Percentiles rank a stretch among this genome's conserved stretches.
These are phyloP conservation scores for Notothenia coriiceps DNA, from an alignment of 2,113 vertebrate genomes.

Conservation along the genomic window DNA sequence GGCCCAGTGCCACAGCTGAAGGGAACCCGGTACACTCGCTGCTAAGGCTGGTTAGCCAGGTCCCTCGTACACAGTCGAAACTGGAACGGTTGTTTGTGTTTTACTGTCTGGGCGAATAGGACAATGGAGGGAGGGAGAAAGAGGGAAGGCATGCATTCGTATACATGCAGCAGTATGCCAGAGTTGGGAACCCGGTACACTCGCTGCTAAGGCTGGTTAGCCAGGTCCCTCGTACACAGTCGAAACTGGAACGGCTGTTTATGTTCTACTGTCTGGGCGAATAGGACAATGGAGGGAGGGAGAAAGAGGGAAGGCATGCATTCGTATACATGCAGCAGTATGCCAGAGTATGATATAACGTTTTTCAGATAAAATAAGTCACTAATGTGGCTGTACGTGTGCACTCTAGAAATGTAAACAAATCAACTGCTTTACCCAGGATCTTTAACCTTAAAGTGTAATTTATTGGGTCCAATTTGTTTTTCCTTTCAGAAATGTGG, in stretches of 20 bases:
- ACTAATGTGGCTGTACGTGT: constrained; percentile 42
- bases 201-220: constrained; percentile 46
- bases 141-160: background rate
- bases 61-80: constrained; percentile 17
- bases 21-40: constrained; percentile 37
- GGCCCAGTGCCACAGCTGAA: constrained; percentile 56
- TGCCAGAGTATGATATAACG: constrained; percentile 58
- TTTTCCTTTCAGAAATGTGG: background rate
- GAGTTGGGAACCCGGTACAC: constrained; percentile 38
- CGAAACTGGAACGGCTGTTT: constrained; percentile 20
- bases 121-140: background rate
- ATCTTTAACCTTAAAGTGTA: background rate
- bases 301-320: background rate
- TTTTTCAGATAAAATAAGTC: constrained; percentile 73
- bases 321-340: constrained; percentile 24
- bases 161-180: constrained; percentile 39
- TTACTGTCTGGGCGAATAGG: constrained; percentile 23
- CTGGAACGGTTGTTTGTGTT: constrained; percentile 25
- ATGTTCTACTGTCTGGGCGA: constrained; percentile 29
- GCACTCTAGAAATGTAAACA: constrained; percentile 62
- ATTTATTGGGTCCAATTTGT: background rate
- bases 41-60: constrained; percentile 51
- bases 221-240: constrained; percentile 28
- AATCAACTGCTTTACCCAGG: constrained; percentile 14
- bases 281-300: background rate